Percentiles rank a stretch among this genome's conserved stretches.
Evolutionary conservation across 2,888 invertebrate species (phyloP).

Genomic region (Oeneis ivallda): DNA sequence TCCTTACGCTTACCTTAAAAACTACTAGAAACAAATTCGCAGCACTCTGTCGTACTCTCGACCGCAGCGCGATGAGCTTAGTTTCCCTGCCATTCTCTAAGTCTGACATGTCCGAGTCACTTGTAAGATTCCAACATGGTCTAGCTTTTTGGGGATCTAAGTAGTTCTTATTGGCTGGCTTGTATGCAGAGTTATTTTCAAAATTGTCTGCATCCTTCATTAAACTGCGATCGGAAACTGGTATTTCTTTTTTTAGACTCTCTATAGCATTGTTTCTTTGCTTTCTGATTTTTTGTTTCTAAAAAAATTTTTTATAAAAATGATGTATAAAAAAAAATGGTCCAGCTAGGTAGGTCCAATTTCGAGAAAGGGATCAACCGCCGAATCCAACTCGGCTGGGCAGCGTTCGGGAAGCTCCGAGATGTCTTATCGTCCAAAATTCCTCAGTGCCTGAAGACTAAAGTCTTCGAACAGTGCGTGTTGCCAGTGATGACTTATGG

Average conservation of each 20-base stretch:
- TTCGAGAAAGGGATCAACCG: too few species aligned
- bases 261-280: constrained; percentile 74
- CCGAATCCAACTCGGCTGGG: too few species aligned
- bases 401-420: too few species aligned
- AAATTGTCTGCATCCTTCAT: constrained; percentile 71
- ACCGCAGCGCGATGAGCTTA: constrained; percentile 74
- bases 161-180: constrained; percentile 64
- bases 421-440: too few species aligned
- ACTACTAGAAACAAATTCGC: constrained; percentile 82
- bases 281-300: constrained; percentile 77
- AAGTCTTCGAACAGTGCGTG: too few species aligned
- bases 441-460: too few species aligned
- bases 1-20: constrained; percentile 70
- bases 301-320: constrained; percentile 34
- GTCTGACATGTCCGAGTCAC: constrained; percentile 87
- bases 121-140: constrained; percentile 73
- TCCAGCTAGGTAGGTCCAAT: too few species aligned
- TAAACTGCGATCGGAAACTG: constrained; percentile 68
- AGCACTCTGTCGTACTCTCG: constrained; percentile 86
- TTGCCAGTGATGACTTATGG: too few species aligned
- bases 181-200: constrained; percentile 66
- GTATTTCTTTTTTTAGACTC: constrained; percentile 72
- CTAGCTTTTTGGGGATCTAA: constrained; percentile 60
- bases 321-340: too few species aligned
- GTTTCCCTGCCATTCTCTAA: constrained; percentile 79